Evolutionary conservation across 2,113 vertebrate genomes (phyloP).

Genomic region (Rhegmatorhina hoffmannsi): DNA sequence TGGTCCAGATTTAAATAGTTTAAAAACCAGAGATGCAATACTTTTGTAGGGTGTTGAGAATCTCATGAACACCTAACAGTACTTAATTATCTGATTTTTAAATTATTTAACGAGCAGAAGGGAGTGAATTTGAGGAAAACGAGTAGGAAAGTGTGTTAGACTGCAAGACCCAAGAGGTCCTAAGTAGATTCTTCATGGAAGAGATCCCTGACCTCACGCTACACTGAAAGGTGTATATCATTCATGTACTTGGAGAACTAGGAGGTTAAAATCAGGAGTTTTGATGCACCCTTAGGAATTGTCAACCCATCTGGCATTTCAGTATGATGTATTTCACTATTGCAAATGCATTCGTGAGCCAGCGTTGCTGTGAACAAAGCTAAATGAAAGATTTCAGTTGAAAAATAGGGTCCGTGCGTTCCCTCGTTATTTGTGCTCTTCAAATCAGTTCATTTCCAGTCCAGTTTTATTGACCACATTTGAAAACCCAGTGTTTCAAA

Average conservation of each 20-base stretch:
- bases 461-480: background rate
- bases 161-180: background rate
- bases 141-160: background rate
- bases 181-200: background rate
- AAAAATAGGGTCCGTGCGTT: background rate
- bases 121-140: background rate
- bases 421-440: rapidly evolving
- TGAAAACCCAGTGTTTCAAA: background rate
- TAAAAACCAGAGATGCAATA: background rate
- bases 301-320: background rate
- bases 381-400: background rate
- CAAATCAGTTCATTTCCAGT: background rate
- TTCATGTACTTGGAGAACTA: background rate
- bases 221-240: rapidly evolving
- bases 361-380: background rate
- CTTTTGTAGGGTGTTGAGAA: background rate
- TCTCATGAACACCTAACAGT: background rate
- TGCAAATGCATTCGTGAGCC: background rate
- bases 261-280: background rate
- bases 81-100: background rate
- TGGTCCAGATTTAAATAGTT: background rate
- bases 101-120: background rate
- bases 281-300: background rate
- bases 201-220: background rate
- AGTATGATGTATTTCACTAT: background rate